Evolutionary conservation across 1,140 invertebrate genomes (phyloP).

Genomic region (Chrysomallon squamiferum): DNA sequence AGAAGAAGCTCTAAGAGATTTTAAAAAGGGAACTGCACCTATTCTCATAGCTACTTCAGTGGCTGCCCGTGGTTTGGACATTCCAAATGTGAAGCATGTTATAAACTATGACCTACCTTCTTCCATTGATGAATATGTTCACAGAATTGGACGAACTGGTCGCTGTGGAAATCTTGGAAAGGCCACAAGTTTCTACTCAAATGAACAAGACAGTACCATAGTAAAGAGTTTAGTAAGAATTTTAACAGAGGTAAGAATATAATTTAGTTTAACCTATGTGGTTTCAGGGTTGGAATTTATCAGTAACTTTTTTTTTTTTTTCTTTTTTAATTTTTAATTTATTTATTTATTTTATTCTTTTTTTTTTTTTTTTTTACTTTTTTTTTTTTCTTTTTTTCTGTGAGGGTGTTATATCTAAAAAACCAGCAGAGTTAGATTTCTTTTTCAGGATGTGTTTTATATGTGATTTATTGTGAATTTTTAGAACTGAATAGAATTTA

Average conservation of each 20-base stretch:
- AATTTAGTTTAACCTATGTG: too few relatives aligned
- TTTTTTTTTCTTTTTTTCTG: constrained; percentile 10
- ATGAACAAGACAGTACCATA: constrained; percentile 70
- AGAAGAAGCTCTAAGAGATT: constrained; percentile 85
- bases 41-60: constrained; percentile 94
- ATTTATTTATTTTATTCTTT: too few relatives aligned
- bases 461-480: too few relatives aligned
- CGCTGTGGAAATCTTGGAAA: constrained; percentile 89
- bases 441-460: too few relatives aligned
- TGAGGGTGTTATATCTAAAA: too few relatives aligned
- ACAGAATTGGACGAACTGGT: constrained; percentile 93
- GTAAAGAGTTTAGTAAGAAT: constrained; percentile 75
- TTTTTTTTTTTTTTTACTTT: too few relatives aligned
- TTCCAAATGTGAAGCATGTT: constrained; percentile 83
- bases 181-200: constrained; percentile 84
- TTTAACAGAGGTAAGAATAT: constrained; percentile 68
- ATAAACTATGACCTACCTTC: constrained; percentile 90
- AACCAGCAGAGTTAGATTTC: too few relatives aligned
- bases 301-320: constrained; percentile 7
- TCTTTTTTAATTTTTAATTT: background rate
- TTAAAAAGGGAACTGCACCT: constrained; percentile 68
- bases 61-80: constrained; percentile 84
- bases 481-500: too few relatives aligned
- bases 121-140: constrained; percentile 90
- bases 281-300: too few relatives aligned